Percentiles rank a stretch among this genome's conserved stretches.
phyloP scores from a whole-genome alignment of 2,113 vertebrate species.

The Gymnarchus niloticus region DNA sequence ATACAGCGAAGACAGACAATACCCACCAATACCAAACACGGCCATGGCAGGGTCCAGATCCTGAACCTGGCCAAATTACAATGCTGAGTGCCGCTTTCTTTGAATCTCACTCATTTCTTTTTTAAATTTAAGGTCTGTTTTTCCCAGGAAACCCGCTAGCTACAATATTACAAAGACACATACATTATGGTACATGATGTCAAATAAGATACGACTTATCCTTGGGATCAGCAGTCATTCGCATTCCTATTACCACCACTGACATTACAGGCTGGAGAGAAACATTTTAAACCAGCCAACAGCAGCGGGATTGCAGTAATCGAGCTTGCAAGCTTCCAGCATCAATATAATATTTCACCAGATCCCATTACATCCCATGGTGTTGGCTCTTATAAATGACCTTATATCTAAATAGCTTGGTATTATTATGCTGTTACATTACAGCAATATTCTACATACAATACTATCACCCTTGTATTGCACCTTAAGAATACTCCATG shows the following conservation, averaged over 20 bases:
- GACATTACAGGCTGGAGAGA: not conserved
- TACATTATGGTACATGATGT: not conserved
- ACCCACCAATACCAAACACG: conserved; percentile 12
- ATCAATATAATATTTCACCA: not conserved
- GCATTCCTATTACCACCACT: not conserved
- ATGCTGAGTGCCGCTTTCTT: not conserved
- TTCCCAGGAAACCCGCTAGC: not conserved
- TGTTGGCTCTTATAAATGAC: not conserved
- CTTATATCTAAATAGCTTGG: not conserved
- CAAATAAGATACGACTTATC: not conserved
- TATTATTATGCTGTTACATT: not conserved
- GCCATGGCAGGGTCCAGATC: not conserved
- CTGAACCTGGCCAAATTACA: not conserved
- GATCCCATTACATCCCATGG: not conserved
- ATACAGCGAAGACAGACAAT: not conserved
- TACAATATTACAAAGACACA: not conserved
- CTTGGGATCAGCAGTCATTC: not conserved
- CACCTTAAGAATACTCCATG: not conserved
- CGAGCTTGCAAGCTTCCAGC: not conserved
- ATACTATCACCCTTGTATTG: not conserved
- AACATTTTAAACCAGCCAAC: not conserved
- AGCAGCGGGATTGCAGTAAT: not conserved
- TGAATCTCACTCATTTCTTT: not conserved
- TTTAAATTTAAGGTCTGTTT: not conserved
- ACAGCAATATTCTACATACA: not conserved